Base-by-base conservation (phyloP, 2,113 vertebrate genomes). In the Podarcis cretensis region DNA sequence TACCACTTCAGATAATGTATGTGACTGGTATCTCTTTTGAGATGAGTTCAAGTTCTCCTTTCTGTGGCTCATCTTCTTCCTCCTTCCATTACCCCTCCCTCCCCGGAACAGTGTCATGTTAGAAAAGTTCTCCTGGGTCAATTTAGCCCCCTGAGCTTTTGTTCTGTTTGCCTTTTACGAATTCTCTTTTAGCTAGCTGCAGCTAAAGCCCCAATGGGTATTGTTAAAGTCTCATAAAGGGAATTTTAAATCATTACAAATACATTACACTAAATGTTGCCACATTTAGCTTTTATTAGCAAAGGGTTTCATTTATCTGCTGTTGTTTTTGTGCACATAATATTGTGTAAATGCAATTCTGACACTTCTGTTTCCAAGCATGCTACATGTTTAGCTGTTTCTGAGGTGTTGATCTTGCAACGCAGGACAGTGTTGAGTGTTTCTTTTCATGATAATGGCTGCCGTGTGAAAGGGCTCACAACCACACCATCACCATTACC, bases 281-380 rank as follows among this genome's bases (percentile, higher is more conserved):
- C 6, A 84, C 40, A 81, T 89, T 12, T 65, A 0, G 57, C 87
- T 90, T 92, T 75, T 92, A 35, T 92, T 83, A 71, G 0, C 0
- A 84, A 89, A 87, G 7, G 48, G 9, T 83, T 32, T 90, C 86
- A 93, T 77, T 84, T 76, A 86, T 48, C 40, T 83, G 74, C 35
- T 84, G 14, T 4, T 90, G 6, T 0, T 4, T 18, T 66, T 90
- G 57, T 23, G 85, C 12, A 90, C 0, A 89, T 77, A 89, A 81
- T 0, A 57, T 3, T 14, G 43, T 2, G 12, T 73, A 86, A 88
- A 13, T 6, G 90, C 2, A 0, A 32, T 84, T 92, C 35, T 78
- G 68, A 9, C 0, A 69, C 1, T 84, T 92, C 40, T 78, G 68
- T 7, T 0, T 65, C 1, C n/a, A 69, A 2, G 3, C 90, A 6